phyloP scores from a whole-genome alignment of 2,797 vertebrate genomes.

The Sarcophilus harrisii region DNA sequence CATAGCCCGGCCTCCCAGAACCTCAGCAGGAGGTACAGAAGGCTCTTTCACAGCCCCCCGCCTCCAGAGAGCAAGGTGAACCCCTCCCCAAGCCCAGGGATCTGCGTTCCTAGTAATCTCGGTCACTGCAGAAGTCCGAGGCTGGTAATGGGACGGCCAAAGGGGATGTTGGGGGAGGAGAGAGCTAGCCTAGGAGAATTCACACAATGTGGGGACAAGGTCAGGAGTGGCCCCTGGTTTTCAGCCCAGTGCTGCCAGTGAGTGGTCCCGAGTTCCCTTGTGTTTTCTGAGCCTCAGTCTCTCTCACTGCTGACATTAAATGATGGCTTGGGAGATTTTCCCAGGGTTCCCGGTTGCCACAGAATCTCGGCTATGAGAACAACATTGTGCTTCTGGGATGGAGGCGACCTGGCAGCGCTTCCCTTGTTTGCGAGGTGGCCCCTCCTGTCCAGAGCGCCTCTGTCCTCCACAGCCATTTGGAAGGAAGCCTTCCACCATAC shows the following conservation, averaged over 20 bases:
- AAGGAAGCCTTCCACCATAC: rapidly evolving
- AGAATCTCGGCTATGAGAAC: neutral
- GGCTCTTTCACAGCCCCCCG: neutral
- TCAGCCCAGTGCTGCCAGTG: neutral
- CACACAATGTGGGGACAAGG: neutral
- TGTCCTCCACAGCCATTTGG: rapidly evolving
- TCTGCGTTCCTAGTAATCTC: neutral
- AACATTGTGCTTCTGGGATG: neutral
- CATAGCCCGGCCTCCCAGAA: neutral
- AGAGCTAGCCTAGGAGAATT: neutral
- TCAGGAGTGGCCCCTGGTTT: neutral
- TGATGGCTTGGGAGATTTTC: neutral
- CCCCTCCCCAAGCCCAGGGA: neutral
- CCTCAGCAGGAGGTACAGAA: neutral
- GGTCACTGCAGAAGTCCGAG: neutral
- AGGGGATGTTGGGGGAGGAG: neutral
- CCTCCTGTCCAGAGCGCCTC: neutral
- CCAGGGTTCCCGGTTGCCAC: neutral
- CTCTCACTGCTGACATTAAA: neutral
- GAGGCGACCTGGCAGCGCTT: neutral
- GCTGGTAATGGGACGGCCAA: neutral
- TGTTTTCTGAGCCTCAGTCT: neutral
- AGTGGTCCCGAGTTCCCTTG: neutral
- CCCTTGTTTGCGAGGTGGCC: rapidly evolving
- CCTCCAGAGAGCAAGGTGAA: neutral